Conservation (phyloP, 2,888 invertebrate genomes). For the Boloria euphrosyne region DNA sequence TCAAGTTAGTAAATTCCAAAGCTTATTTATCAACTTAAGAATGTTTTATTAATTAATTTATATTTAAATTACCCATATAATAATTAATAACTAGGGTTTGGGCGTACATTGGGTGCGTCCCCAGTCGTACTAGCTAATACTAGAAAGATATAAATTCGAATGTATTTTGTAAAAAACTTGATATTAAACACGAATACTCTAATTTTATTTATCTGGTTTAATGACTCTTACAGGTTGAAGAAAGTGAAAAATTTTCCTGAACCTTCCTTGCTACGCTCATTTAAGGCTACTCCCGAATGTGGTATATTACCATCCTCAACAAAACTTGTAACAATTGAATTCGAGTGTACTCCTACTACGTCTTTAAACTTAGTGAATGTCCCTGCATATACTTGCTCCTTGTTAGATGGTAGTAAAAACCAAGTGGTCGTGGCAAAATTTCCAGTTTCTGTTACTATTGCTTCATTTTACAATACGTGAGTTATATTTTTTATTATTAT, state of each 20-base stretch:
- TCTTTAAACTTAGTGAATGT: conserved; percentile 69
- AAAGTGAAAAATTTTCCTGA: conserved; percentile 76
- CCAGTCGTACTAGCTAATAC: no score
- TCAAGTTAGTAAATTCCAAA: no score
- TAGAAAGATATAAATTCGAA: no score
- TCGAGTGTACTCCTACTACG: conserved; percentile 69
- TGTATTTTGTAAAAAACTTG: no score
- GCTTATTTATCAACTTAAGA: no score
- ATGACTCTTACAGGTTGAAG: conserved; percentile 55
- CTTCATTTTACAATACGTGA: conserved; percentile 76
- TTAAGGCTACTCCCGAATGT: conserved; percentile 60
- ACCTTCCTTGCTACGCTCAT: conserved; percentile 63
- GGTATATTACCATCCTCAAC: conserved; percentile 61
- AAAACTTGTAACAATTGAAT: conserved; percentile 60
- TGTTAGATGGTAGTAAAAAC: conserved; percentile 70
- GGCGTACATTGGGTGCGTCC: no score
- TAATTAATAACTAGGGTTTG: no score
- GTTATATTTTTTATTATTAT: conserved; percentile 18
- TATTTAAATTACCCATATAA: neutral
- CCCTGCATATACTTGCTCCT: conserved; percentile 68
- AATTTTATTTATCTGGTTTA: neutral
- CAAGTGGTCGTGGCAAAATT: conserved; percentile 76
- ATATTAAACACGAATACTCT: no score
- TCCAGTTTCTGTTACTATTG: conserved; percentile 69
- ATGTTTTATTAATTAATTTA: neutral